These are phyloP conservation scores for Asteroscopus sphinx DNA, from an alignment of 2,888 invertebrate genomes.

Conservation along the genomic window DNA sequence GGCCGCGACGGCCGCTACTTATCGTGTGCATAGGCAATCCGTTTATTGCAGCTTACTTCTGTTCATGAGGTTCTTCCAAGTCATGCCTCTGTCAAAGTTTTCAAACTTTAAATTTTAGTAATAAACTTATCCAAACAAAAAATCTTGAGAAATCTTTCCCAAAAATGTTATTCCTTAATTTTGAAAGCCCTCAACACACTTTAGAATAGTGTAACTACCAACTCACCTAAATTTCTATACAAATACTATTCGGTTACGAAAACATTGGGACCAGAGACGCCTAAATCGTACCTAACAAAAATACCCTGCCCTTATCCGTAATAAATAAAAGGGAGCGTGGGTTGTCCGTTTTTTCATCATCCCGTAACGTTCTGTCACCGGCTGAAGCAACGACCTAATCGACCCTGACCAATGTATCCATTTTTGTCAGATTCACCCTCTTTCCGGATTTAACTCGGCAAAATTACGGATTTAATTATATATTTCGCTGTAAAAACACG, in stretches of 20 bases:
- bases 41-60: too few relatives aligned
- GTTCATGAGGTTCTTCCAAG: too few relatives aligned
- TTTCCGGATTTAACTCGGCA: conserved; percentile 24
- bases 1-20: too few relatives aligned
- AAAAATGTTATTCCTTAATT: too few relatives aligned
- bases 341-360: conserved; percentile 44
- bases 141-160: too few relatives aligned
- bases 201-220: too few relatives aligned
- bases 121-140: too few relatives aligned
- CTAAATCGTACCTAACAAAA: conserved; percentile 46
- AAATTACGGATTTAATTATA: conserved; percentile 15
- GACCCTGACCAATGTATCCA: conserved; percentile 26
- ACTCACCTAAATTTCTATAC: conserved; percentile 18
- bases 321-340: conserved; percentile 43
- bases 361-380: conserved; percentile 41
- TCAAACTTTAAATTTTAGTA: too few relatives aligned
- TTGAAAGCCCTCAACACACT: too few relatives aligned
- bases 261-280: conserved; percentile 24
- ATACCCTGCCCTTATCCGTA: conserved; percentile 38
- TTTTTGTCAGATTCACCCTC: conserved; percentile 36
- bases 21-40: too few relatives aligned
- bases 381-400: conserved; percentile 15
- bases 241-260: conserved; percentile 29
- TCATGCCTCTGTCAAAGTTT: too few relatives aligned
- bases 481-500: not conserved